Percentiles rank a stretch among this genome's conserved stretches.
These are phyloP conservation scores for Hydrolagus colliei DNA, from an alignment of 2,797 vertebrate genomes.

Conservation along the genomic window DNA sequence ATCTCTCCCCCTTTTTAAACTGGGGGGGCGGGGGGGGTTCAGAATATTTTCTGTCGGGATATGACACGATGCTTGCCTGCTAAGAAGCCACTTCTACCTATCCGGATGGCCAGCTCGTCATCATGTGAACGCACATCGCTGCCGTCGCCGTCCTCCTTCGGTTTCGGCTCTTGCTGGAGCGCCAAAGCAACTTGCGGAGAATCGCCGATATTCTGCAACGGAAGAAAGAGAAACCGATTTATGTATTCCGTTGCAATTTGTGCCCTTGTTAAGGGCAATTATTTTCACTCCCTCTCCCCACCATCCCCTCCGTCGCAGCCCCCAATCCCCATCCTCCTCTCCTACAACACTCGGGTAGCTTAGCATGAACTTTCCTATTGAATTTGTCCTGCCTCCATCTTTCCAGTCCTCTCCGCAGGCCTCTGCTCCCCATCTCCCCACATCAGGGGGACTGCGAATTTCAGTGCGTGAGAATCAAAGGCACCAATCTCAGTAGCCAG, in stretches of 20 bases:
- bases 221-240: not conserved
- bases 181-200: conserved; percentile 66
- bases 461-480: not conserved
- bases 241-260: not conserved
- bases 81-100: conserved; percentile 80
- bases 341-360: too few species aligned
- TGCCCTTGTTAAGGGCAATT: too few species aligned
- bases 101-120: conserved; percentile 78
- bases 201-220: conserved; percentile 63
- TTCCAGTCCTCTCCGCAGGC: not conserved
- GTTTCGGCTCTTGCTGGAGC: conserved; percentile 52
- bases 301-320: too few species aligned
- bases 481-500: not conserved
- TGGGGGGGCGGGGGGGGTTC: not conserved
- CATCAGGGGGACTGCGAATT: not conserved
- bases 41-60: conserved; percentile 47
- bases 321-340: not conserved
- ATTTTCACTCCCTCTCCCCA: not conserved
- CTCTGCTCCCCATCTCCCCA: not conserved
- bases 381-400: not conserved
- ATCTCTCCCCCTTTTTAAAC: not conserved
- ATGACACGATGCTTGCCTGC: conserved; percentile 90
- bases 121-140: conserved; percentile 40
- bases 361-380: too few species aligned
- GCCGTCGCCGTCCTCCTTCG: conserved; percentile 51